These are phyloP conservation scores for Pristionchus fissidentatus DNA, from an alignment of 2,888 invertebrate genomes.

Conservation along the genomic window DNA sequence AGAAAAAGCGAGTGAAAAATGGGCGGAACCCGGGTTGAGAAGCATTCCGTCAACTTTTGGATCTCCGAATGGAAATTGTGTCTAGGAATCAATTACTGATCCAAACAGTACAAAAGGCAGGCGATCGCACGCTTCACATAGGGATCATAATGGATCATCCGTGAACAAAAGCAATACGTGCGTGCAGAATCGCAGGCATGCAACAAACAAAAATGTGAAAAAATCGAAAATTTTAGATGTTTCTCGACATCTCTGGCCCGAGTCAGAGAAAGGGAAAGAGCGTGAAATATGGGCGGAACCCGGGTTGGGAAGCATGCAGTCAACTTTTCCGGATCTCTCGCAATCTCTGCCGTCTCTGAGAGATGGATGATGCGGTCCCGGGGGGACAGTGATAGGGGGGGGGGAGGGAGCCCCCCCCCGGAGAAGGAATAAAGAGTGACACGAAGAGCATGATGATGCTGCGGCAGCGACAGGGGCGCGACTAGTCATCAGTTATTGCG, in stretches of 20 bases:
- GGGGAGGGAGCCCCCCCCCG: background rate
- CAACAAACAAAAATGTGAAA: too few relatives aligned
- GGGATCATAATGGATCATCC: too few relatives aligned
- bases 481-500: conserved; percentile 20
- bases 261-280: background rate
- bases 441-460: conserved; percentile 24
- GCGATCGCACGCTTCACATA: too few relatives aligned
- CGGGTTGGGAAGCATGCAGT: conserved; percentile 1
- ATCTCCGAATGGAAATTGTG: too few relatives aligned
- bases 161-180: too few relatives aligned
- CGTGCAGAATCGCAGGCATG: too few relatives aligned
- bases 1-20: too few relatives aligned
- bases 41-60: conserved; percentile 31
- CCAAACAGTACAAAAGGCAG: too few relatives aligned
- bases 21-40: background rate
- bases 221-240: background rate
- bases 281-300: conserved; percentile 32
- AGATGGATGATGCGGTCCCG: background rate
- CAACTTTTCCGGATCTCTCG: conserved; percentile 10
- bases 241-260: too few relatives aligned
- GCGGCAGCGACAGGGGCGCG: background rate
- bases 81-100: too few relatives aligned
- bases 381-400: conserved; percentile 2
- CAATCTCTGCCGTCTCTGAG: conserved; percentile 3
- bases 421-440: conserved; percentile 28